Percentiles rank a stretch among this genome's conserved stretches.
Evolutionary conservation across 2,888 invertebrate species (phyloP).

Genomic region (Anarsia innoxiella): DNA sequence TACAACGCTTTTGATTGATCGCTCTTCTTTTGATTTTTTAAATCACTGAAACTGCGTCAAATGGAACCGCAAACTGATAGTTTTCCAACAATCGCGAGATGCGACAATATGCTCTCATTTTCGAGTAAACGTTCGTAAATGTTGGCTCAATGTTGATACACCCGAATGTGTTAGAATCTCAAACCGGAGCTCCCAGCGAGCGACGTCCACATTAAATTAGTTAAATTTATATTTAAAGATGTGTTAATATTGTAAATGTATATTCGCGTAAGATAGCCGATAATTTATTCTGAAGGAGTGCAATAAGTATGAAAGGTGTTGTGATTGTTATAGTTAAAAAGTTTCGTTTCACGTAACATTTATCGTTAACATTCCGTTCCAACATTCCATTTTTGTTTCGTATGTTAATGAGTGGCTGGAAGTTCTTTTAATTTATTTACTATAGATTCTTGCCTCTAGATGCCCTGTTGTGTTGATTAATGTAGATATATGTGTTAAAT

Average conservation of each 20-base stretch:
- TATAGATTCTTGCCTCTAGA: conserved; percentile 21
- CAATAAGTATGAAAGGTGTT: conserved; percentile 72
- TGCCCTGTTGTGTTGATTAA: conserved; percentile 33
- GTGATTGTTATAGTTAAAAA: conserved; percentile 67
- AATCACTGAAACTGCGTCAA: too few relatives aligned
- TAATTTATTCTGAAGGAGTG: conserved; percentile 71
- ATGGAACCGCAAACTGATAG: too few relatives aligned
- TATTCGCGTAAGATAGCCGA: conserved; percentile 64
- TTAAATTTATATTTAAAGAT: conserved; percentile 71
- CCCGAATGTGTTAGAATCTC: conserved; percentile 2
- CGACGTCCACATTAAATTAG: conserved; percentile 62
- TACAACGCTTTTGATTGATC: too few relatives aligned
- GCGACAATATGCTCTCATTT: too few relatives aligned
- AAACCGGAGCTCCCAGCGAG: conserved; percentile 18
- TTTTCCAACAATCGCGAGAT: too few relatives aligned
- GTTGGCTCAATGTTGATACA: conserved; percentile 5
- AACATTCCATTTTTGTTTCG: conserved; percentile 46
- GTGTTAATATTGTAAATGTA: conserved; percentile 74
- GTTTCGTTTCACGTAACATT: conserved; percentile 35
- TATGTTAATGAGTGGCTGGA: conserved; percentile 11
- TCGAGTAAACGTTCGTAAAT: neutral
- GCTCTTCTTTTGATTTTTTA: too few relatives aligned
- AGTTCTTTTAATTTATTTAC: conserved; percentile 12
- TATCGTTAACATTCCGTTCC: conserved; percentile 61
- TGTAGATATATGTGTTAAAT: conserved; percentile 37